phyloP scores from a whole-genome alignment of 2,797 vertebrate species.

The Pangasius krempfi region DNA sequence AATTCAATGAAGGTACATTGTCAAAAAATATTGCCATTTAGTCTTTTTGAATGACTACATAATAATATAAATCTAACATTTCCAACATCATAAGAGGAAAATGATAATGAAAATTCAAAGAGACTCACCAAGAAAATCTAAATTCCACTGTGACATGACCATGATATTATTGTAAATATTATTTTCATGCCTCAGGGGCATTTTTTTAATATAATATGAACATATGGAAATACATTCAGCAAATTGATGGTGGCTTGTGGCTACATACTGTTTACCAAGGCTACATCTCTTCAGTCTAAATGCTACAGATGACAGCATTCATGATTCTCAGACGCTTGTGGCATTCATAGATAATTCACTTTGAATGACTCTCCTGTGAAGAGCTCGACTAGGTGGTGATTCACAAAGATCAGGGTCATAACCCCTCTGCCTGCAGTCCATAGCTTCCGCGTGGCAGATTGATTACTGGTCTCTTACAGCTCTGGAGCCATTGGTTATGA shows the following conservation, averaged over 20 bases:
- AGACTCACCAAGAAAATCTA: neutral
- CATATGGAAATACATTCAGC: neutral
- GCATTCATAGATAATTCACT: slow-evolving; percentile 30
- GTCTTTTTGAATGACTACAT: neutral
- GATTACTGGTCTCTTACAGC: slow-evolving; percentile 4
- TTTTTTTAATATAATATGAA: neutral
- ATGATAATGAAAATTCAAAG: neutral
- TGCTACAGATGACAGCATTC: neutral
- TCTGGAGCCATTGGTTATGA: neutral
- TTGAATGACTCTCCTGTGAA: slow-evolving; percentile 15
- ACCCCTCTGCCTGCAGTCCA: slow-evolving; percentile 1
- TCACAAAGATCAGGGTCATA: slow-evolving; percentile 23
- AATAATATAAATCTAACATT: neutral
- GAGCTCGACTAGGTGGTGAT: slow-evolving; percentile 1
- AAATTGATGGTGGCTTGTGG: neutral
- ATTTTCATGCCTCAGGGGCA: neutral
- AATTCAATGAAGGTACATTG: too few species aligned
- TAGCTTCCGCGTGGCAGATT: slow-evolving; percentile 12
- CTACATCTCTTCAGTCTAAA: neutral
- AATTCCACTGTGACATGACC: neutral
- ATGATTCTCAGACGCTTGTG: neutral
- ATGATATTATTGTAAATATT: neutral
- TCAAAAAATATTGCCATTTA: neutral
- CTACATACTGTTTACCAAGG: neutral
- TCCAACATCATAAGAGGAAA: neutral